A percentile compares a stretch with the other conserved stretches of the same genome.
phyloP scores from a whole-genome alignment of 2,888 invertebrate genomes.

The Sarcophaga rosellei region DNA sequence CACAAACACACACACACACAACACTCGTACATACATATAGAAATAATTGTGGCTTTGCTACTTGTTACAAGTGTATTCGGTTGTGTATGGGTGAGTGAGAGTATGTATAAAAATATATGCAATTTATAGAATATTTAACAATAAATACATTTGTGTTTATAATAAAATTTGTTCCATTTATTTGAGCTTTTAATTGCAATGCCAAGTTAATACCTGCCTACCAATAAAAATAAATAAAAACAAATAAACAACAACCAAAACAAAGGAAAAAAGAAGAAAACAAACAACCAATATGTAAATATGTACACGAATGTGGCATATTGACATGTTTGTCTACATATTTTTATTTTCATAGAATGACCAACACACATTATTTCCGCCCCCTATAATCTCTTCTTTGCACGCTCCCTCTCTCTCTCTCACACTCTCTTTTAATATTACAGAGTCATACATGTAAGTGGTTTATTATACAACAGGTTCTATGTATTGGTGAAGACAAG shows the following conservation, averaged over 20 bases:
- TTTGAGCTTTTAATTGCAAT: conserved; percentile 57
- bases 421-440: not conserved
- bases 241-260: conserved; percentile 27
- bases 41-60: not conserved
- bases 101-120: not conserved
- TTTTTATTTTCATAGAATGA: conserved; percentile 53
- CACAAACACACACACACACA: not conserved
- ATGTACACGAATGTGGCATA: conserved; percentile 58
- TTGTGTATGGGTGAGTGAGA: not conserved
- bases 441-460: not conserved
- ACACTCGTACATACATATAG: not conserved
- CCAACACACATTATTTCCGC: conserved; percentile 21
- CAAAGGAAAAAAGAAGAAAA: conserved; percentile 30
- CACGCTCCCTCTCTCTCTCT: not conserved
- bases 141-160: conserved; percentile 42
- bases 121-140: conserved; percentile 2
- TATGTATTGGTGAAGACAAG: not conserved
- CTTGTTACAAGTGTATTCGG: too few species aligned
- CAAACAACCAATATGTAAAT: conserved; percentile 62
- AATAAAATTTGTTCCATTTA: conserved; percentile 62
- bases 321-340: conserved; percentile 63
- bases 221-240: conserved; percentile 28
- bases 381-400: not conserved
- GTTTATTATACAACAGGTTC: conserved; percentile 5
- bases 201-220: conserved; percentile 54